Percentiles rank a stretch among this genome's conserved stretches.
Conservation (phyloP, 1,140 invertebrate species). For the Leptinotarsa undecemlineata region DNA sequence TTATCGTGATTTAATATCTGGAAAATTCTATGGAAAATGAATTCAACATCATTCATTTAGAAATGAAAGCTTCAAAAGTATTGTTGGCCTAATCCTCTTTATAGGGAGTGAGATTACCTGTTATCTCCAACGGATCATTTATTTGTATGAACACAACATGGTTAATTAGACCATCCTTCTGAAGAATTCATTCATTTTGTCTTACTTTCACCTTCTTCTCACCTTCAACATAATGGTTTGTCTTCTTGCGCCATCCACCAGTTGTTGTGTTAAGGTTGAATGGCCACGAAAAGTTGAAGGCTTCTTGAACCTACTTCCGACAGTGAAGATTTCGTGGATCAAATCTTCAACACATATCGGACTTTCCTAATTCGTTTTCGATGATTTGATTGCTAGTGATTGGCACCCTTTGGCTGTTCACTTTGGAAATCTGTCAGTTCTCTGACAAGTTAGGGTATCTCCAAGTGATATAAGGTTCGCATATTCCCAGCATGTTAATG, state of each 20-base stretch:
- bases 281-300: constrained; percentile 98
- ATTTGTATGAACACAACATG: constrained; percentile 6
- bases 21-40: too few species aligned
- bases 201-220: constrained; percentile 99
- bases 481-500: constrained; percentile 94
- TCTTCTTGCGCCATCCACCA: constrained; percentile 99
- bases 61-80: too few species aligned
- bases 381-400: constrained; percentile 94
- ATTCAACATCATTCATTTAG: too few species aligned
- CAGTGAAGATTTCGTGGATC: constrained; percentile 95
- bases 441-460: constrained; percentile 94
- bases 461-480: constrained; percentile 96
- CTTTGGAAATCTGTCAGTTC: constrained; percentile 94
- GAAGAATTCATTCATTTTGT: constrained; percentile 93
- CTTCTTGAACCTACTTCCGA: constrained; percentile 93
- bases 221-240: constrained; percentile 98
- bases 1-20: too few species aligned
- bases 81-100: too few species aligned
- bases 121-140: neutral
- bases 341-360: constrained; percentile 94
- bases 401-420: constrained; percentile 84
- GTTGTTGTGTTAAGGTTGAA: constrained; percentile 99
- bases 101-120: too few species aligned
- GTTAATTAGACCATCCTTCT: constrained; percentile 91
- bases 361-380: constrained; percentile 84